These are phyloP conservation scores for Dinomys branickii DNA, from an alignment of 2,113 vertebrate genomes.

Conservation along the genomic window DNA sequence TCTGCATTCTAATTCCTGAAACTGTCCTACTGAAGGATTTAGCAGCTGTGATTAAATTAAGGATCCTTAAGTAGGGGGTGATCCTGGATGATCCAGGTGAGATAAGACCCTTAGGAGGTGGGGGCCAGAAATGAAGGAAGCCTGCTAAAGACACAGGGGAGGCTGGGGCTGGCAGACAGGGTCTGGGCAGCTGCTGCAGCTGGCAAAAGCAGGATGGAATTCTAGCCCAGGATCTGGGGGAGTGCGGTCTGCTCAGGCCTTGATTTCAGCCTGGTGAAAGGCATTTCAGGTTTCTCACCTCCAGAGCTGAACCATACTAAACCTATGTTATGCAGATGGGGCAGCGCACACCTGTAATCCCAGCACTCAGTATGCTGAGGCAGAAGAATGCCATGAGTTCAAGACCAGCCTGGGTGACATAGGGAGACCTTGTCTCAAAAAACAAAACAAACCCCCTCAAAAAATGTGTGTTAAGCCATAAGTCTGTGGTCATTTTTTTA, in stretches of 20 bases:
- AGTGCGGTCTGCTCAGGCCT: accelerated
- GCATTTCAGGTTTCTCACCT: neutral
- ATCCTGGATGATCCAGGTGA: neutral
- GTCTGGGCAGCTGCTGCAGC: neutral
- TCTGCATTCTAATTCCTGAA: accelerated
- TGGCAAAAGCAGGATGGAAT: neutral
- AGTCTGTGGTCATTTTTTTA: neutral
- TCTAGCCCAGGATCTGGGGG: too few species aligned
- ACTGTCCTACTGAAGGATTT: neutral
- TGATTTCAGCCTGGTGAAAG: neutral
- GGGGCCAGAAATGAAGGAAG: neutral
- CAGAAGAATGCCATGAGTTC: neutral
- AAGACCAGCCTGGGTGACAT: neutral
- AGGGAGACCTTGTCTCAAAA: neutral
- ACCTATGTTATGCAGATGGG: too few species aligned
- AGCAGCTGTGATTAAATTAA: neutral
- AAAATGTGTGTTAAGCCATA: neutral
- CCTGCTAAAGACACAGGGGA: accelerated
- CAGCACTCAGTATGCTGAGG: neutral
- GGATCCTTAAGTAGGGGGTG: neutral
- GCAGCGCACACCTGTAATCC: neutral
- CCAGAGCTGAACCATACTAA: neutral
- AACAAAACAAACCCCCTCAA: neutral
- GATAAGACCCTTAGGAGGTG: neutral
- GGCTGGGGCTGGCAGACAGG: neutral